Evolutionary conservation across 2,888 invertebrate genomes (phyloP).

Genomic region (Caenorhabditis uteleia): DNA sequence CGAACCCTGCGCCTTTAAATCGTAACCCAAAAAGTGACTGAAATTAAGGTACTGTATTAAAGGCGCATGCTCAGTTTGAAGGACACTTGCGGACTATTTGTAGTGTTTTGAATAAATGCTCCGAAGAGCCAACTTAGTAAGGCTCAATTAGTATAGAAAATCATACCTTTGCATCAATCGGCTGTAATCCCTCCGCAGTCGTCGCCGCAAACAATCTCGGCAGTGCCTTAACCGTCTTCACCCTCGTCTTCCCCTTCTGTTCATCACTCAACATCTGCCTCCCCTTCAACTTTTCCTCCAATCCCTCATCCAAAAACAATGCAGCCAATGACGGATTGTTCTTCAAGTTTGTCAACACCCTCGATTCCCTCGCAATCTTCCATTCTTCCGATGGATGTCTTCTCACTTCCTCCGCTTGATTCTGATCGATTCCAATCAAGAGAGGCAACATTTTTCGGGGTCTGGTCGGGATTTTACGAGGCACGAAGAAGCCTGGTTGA

Average conservation of each 20-base stretch:
- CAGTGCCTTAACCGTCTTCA: conserved; percentile 39
- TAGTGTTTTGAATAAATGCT: no score
- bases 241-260: conserved; percentile 41
- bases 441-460: conserved; percentile 65
- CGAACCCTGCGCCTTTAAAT: no score
- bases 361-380: conserved; percentile 22
- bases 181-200: conserved; percentile 21
- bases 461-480: conserved; percentile 52
- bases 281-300: conserved; percentile 47
- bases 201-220: conserved; percentile 48
- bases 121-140: no score
- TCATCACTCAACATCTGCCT: conserved; percentile 47
- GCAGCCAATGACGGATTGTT: conserved; percentile 62
- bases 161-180: conserved; percentile 53
- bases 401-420: conserved; percentile 29
- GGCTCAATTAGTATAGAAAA: no score
- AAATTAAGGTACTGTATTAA: no score
- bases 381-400: conserved; percentile 26
- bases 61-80: no score
- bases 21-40: no score
- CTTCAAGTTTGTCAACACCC: conserved; percentile 40
- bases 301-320: conserved; percentile 53
- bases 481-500: conserved; percentile 55
- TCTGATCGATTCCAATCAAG: conserved; percentile 49
- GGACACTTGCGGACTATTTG: no score